Percentiles rank a stretch among this genome's conserved stretches.
These are phyloP conservation scores for Euleptes europaea DNA, from an alignment of 2,113 vertebrate genomes.

Conservation along the genomic window DNA sequence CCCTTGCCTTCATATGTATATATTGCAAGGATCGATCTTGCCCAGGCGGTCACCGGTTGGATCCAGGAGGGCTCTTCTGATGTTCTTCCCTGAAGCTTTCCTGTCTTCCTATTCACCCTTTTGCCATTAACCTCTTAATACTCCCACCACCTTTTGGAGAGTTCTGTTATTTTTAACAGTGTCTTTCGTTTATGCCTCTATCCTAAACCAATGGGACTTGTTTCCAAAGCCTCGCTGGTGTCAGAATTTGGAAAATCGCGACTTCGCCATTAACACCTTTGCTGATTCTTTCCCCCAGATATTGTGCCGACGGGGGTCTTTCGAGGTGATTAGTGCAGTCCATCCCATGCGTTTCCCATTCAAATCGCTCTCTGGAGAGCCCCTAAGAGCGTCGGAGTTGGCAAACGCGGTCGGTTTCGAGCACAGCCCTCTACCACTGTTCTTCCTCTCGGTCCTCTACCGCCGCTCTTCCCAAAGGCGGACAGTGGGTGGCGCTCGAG, in stretches of 20 bases:
- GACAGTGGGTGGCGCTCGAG: background rate
- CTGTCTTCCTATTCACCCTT: background rate
- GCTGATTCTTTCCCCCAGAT: conserved; percentile 24
- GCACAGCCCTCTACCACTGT: too few species aligned
- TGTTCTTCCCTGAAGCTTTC: background rate
- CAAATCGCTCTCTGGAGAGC: background rate
- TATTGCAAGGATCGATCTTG: too few species aligned
- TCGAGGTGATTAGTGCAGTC: conserved; percentile 17
- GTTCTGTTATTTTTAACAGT: background rate
- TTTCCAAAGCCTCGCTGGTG: background rate
- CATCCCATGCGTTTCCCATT: conserved; percentile 25
- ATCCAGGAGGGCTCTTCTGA: background rate
- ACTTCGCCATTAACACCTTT: conserved; percentile 30
- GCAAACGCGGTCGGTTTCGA: background rate
- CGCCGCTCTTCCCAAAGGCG: background rate
- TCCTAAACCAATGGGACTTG: background rate
- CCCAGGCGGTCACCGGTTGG: too few species aligned
- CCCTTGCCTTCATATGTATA: background rate
- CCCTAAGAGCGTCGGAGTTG: background rate
- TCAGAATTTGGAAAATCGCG: conserved; percentile 7
- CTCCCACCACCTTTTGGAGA: background rate
- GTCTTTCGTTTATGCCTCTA: background rate
- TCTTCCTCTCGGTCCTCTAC: too few species aligned
- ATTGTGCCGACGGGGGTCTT: conserved; percentile 2
- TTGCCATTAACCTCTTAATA: background rate